Evolutionary conservation across 2,888 invertebrate genomes (phyloP).

Genomic region (Lypha dubia): DNA sequence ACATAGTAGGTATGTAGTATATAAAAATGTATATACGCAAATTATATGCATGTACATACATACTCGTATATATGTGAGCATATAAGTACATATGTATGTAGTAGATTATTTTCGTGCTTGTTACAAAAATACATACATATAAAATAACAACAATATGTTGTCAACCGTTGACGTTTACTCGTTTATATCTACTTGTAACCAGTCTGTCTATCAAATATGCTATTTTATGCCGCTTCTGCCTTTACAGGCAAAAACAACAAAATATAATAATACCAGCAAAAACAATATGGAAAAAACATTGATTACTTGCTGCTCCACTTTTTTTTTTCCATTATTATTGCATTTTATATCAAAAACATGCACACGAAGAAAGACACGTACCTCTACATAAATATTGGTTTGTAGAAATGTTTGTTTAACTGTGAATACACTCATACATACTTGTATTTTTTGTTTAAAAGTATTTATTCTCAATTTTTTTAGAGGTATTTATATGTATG

Average conservation of each 20-base stretch:
- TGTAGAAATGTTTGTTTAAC: constrained; percentile 21
- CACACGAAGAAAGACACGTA: constrained; percentile 25
- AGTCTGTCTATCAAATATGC: constrained; percentile 40
- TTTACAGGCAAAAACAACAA: constrained; percentile 43
- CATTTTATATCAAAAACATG: constrained; percentile 47
- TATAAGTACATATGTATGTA: constrained; percentile 4
- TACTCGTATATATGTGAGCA: neutral
- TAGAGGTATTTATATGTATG: constrained; percentile 11
- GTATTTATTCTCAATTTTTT: constrained; percentile 40
- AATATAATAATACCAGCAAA: constrained; percentile 44
- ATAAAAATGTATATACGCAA: neutral
- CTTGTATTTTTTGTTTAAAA: constrained; percentile 16
- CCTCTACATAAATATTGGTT: constrained; percentile 25
- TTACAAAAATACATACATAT: constrained; percentile 24
- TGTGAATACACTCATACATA: constrained; percentile 32
- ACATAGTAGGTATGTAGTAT: neutral
- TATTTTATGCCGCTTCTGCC: constrained; percentile 63
- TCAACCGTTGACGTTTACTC: constrained; percentile 64
- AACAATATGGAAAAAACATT: constrained; percentile 55
- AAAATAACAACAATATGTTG: constrained; percentile 56
- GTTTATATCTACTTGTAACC: constrained; percentile 47
- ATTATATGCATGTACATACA: neutral
- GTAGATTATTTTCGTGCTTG: constrained; percentile 56
- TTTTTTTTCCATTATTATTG: constrained; percentile 64
- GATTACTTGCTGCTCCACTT: constrained; percentile 71